A percentile compares a stretch with the other conserved stretches of the same genome.
Conservation (phyloP, 2,888 invertebrate species). For the Augiades crinisus region DNA sequence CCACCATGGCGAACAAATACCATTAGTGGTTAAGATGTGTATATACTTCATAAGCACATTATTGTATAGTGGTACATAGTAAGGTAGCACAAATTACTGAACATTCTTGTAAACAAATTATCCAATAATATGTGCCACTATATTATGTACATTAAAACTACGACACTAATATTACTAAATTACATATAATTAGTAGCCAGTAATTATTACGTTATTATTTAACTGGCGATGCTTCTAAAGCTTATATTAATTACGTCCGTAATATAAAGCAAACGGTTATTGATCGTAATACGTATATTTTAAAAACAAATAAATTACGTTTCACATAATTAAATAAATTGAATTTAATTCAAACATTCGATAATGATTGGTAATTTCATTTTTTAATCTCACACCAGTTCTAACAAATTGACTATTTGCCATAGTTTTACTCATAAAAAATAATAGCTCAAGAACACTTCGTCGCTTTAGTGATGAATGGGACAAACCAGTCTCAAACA, state of each 20-base stretch:
- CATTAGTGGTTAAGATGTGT: constrained; percentile 28
- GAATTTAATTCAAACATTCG: background rate
- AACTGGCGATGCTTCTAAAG: constrained; percentile 10
- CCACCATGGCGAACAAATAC: too few relatives aligned
- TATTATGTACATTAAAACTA: constrained; percentile 11
- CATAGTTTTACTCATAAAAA: background rate
- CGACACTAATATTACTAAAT: too few relatives aligned
- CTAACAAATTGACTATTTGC: background rate
- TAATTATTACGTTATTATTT: constrained; percentile 1
- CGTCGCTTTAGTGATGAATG: too few relatives aligned
- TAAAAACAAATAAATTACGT: background rate
- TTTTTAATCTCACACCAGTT: background rate
- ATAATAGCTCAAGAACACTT: too few relatives aligned
- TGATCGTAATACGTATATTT: background rate
- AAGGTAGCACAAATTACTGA: constrained; percentile 17
- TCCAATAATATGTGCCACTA: background rate
- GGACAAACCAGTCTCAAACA: too few relatives aligned
- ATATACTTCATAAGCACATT: constrained; percentile 35
- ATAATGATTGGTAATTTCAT: background rate
- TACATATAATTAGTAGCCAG: constrained; percentile 13
- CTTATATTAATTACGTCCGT: constrained; percentile 3
- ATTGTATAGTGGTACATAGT: constrained; percentile 20
- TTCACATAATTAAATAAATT: background rate
- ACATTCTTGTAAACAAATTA: constrained; percentile 11
- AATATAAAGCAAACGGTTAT: background rate